phyloP scores from a whole-genome alignment of 2,113 vertebrate genomes.

The Menura novaehollandiae region DNA sequence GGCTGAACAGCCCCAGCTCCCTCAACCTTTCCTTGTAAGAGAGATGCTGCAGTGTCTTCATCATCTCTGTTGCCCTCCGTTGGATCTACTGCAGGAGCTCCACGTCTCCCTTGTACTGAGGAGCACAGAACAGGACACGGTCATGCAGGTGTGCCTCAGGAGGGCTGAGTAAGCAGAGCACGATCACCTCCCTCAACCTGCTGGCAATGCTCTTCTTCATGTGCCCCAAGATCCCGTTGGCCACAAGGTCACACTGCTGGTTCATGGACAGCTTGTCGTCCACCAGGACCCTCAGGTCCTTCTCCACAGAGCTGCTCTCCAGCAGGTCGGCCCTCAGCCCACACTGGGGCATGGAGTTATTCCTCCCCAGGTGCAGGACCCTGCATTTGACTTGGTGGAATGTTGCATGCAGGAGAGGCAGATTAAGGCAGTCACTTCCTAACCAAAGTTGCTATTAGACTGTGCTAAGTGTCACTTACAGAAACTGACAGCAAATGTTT shows the following conservation, averaged over 20 bases:
- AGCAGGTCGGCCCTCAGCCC: not conserved
- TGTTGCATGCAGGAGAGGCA: not conserved
- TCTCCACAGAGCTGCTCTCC: not conserved
- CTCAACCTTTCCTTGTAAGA: not conserved
- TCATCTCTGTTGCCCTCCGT: not conserved
- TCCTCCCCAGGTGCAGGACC: not conserved
- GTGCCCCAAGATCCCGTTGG: not conserved
- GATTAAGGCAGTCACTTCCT: not conserved
- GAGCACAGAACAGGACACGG: not conserved
- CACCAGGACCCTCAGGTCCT: not conserved
- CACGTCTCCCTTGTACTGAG: not conserved
- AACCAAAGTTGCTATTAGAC: not conserved
- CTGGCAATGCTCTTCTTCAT: not conserved
- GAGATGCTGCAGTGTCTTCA: not conserved
- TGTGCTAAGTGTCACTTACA: not conserved
- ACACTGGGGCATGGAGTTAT: not conserved
- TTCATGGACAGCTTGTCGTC: not conserved
- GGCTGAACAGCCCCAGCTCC: not conserved
- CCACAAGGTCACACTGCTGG: not conserved
- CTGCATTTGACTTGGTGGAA: not conserved
- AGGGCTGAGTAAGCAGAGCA: not conserved
- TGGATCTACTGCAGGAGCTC: not conserved
- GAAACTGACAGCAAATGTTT: not conserved
- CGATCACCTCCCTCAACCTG: not conserved
- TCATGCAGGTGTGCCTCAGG: too few species aligned